A percentile compares a stretch with the other conserved stretches of the same genome.
Conservation (phyloP, 2,888 invertebrate species). For the Aricia artaxerxes region DNA sequence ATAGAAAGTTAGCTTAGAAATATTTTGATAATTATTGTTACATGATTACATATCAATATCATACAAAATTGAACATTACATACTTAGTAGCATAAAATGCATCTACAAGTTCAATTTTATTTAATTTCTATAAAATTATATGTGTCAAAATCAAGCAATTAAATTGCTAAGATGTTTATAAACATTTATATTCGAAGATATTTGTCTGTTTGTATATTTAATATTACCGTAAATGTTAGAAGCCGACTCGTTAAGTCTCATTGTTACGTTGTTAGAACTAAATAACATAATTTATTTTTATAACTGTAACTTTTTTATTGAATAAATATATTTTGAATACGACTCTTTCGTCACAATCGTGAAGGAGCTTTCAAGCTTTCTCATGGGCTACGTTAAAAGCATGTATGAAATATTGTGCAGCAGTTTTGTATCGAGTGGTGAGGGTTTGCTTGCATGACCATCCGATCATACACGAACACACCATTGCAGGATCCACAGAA, state of each 20-base stretch:
- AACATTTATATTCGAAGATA: not conserved
- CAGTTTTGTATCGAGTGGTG: slow-evolving; percentile 45
- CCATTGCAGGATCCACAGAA: not conserved
- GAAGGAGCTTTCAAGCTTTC: slow-evolving; percentile 74
- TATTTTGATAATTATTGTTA: not conserved
- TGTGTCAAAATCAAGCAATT: not conserved
- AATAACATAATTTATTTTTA: slow-evolving; percentile 42
- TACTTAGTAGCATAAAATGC: slow-evolving; percentile 1
- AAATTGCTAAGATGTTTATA: slow-evolving; percentile 12
- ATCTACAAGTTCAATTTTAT: not conserved
- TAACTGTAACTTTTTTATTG: slow-evolving; percentile 37
- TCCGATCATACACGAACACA: slow-evolving; percentile 21
- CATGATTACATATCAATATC: not conserved
- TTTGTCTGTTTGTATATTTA: slow-evolving; percentile 1
- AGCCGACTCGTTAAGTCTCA: slow-evolving; percentile 15
- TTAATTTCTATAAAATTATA: not conserved
- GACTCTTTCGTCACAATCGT: slow-evolving; percentile 65
- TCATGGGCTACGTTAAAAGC: slow-evolving; percentile 52
- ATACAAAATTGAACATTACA: not conserved
- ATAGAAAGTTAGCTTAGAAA: not conserved
- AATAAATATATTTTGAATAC: slow-evolving; percentile 56
- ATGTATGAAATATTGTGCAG: slow-evolving; percentile 66
- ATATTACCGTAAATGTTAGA: not conserved
- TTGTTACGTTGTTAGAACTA: slow-evolving; percentile 19
- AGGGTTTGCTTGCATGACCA: slow-evolving; percentile 50